Base-by-base conservation (phyloP, 1,140 invertebrate species). In the Drosophila parvula region DNA sequence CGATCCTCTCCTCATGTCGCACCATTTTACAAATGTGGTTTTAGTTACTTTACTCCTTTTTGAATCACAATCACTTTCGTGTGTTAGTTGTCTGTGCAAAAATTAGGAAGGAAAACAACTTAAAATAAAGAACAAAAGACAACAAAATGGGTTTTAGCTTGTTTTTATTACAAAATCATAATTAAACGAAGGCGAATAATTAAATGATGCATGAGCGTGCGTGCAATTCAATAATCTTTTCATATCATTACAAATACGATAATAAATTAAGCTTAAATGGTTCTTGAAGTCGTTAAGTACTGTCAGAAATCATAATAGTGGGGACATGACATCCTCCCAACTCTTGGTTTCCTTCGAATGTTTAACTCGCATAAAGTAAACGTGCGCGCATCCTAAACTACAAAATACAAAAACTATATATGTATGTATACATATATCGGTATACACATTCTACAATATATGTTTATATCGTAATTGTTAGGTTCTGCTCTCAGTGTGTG, bases 11-110 rank as follows among this genome's bases (percentile, higher is more conserved):
- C 36, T 30, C 47, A 58, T 62, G 61, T 64, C 34, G 53, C 76
- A 64, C 38, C 67, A 79, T 88, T 88, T 88, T 83, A 83, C 63
- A 88, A 83, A 80, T 83, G 68, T 88, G 59, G 41, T 61, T 61
- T 45, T 83, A 83, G 80, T 78, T 85, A 64, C 45, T 78, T 74
- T 84, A 51, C 57, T 79, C 48, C 58, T 67, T 88, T 88, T 79
- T 79, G n/a, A 88, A 89, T 88, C 83, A 88, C 83, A 88, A 83
- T 88, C 73, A 88, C 84, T 83, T 88, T 79, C 76, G 45, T 78
- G 48, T 80, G 48, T 88, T 89, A 88, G 83, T 89, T 89, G 51
- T 74, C 44, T 78, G 82, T 78, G 79, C 61, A 75, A 41, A 59
- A 40, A 63, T 32, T n/a, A 30, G n/a, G 12, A 44, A 22, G 18